phyloP scores from a whole-genome alignment of 2,113 vertebrate genomes.

The Choloepus hoffmanni region DNA sequence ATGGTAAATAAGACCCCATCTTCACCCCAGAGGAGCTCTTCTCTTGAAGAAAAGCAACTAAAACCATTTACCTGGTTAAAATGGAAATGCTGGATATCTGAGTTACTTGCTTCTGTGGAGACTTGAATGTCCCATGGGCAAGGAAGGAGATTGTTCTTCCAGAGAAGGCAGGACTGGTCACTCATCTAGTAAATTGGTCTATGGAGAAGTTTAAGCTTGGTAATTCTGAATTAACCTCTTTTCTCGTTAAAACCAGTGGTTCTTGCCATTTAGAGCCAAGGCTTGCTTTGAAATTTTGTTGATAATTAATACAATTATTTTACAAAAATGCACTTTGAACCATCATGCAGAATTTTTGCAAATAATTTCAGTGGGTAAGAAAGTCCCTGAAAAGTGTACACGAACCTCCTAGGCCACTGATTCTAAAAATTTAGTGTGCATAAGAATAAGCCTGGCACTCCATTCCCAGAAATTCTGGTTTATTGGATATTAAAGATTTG shows the following conservation, averaged over 20 bases:
- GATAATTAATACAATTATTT: background rate
- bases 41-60: background rate
- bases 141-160: background rate
- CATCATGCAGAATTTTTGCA: background rate
- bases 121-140: background rate
- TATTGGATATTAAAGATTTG: background rate
- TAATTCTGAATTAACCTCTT: background rate
- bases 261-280: constrained; percentile 7
- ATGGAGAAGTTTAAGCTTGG: background rate
- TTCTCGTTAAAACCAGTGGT: background rate
- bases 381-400: background rate
- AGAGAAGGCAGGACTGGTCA: background rate
- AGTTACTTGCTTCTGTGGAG: background rate
- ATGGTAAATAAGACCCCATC: background rate
- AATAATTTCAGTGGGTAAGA: constrained; percentile 6
- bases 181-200: background rate
- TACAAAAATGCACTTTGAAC: constrained; percentile 18
- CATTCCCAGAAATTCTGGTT: constrained; percentile 13
- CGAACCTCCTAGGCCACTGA: background rate
- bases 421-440: background rate
- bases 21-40: background rate
- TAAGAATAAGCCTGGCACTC: background rate
- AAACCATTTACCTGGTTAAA: background rate
- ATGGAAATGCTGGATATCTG: background rate
- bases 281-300: constrained; percentile 41